These are phyloP conservation scores for Lordiphosa mommai DNA, from an alignment of 1,140 invertebrate genomes.

Conservation along the genomic window DNA sequence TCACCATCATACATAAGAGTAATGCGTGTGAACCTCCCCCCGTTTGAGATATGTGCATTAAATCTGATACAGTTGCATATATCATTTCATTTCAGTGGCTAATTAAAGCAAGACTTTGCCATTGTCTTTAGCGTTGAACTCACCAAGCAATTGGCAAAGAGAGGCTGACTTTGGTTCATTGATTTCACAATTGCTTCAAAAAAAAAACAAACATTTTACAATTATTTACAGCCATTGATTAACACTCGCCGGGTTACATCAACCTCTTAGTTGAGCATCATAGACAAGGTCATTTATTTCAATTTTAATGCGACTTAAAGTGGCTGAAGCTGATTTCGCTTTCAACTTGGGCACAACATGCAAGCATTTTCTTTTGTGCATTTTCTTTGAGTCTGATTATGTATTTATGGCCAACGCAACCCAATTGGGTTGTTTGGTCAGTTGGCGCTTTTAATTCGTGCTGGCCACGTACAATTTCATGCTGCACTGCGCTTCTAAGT, in stretches of 20 bases:
- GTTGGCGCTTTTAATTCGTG: slow-evolving; percentile 29
- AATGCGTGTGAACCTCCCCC: slow-evolving; percentile 59
- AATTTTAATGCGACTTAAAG: slow-evolving; percentile 47
- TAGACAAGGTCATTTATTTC: slow-evolving; percentile 62
- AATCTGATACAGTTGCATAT: slow-evolving; percentile 26
- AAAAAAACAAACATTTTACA: slow-evolving; percentile 11
- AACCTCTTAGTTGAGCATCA: slow-evolving; percentile 32
- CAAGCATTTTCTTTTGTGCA: slow-evolving; percentile 47
- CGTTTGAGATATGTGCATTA: slow-evolving; percentile 39
- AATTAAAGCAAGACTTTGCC: slow-evolving; percentile 44
- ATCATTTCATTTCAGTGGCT: slow-evolving; percentile 20
- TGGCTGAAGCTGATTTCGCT: slow-evolving; percentile 53
- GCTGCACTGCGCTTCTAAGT: slow-evolving; percentile 49
- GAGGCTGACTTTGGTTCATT: slow-evolving; percentile 38
- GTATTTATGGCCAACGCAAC: slow-evolving; percentile 68
- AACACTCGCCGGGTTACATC: slow-evolving; percentile 40
- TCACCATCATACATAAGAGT: neutral
- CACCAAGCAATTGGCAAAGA: slow-evolving; percentile 18
- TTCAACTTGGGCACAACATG: slow-evolving; percentile 52
- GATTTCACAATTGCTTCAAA: slow-evolving; percentile 51
- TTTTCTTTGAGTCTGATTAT: slow-evolving; percentile 48
- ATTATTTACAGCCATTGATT: slow-evolving; percentile 35
- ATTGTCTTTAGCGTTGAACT: slow-evolving; percentile 51
- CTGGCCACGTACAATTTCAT: slow-evolving; percentile 54
- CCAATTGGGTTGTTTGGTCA: slow-evolving; percentile 75